These are phyloP conservation scores for Hormiphora californensis DNA, from an alignment of 37 sponge, comb jelly and placozoan genomes.

Conservation along the genomic window DNA sequence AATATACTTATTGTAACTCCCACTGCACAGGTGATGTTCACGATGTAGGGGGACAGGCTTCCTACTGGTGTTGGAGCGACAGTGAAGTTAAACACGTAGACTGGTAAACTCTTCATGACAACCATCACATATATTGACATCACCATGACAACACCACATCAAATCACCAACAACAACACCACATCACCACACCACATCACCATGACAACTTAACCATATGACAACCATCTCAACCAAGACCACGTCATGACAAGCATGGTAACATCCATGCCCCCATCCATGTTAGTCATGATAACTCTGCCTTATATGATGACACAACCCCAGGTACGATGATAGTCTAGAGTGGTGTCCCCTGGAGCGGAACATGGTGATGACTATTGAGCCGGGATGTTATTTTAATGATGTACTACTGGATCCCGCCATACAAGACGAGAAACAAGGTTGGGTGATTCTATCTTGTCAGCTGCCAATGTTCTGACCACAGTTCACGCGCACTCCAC, in stretches of 20 bases:
- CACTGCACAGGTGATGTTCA: slow-evolving; percentile 8
- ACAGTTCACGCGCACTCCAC: no score
- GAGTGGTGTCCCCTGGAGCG: slow-evolving; percentile 18
- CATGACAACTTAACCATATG: no score
- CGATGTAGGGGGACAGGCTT: neutral
- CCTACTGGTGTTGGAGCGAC: neutral
- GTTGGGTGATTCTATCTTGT: neutral
- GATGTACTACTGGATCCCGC: slow-evolving; percentile 16
- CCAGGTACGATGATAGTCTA: neutral
- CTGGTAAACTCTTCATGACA: neutral
- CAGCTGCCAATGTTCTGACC: no score
- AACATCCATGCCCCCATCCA: no score
- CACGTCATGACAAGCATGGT: no score
- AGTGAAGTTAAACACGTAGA: neutral
- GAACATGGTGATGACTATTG: slow-evolving; percentile 23
- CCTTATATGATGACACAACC: neutral
- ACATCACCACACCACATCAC: no score
- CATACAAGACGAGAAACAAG: neutral
- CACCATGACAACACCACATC: neutral
- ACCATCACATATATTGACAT: no score
- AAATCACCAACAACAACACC: no score
- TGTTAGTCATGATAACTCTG: no score
- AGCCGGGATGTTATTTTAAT: neutral
- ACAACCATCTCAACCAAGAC: no score
- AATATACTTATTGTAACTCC: no score